Conservation (phyloP, 2,888 invertebrate species). For the Sialis lutaria region DNA sequence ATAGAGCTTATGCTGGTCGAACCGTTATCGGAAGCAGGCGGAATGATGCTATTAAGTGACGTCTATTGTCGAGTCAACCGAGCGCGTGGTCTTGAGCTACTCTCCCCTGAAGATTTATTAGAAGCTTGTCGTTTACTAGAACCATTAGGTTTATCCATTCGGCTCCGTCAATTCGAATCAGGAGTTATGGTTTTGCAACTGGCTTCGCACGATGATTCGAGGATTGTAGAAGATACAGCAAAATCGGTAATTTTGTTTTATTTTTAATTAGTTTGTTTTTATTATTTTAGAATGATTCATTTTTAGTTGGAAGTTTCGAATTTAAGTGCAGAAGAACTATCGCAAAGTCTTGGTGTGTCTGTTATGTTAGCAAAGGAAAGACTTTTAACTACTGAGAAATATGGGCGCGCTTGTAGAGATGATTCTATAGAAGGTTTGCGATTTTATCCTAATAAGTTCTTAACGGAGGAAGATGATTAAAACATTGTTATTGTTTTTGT, state of each 20-base stretch:
- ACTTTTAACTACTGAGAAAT: slow-evolving; percentile 68
- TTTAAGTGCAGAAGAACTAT: slow-evolving; percentile 73
- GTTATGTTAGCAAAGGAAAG: slow-evolving; percentile 81
- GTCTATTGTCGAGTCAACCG: slow-evolving; percentile 94
- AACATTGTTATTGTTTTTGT: too few relatives aligned
- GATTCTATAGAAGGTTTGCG: slow-evolving; percentile 88
- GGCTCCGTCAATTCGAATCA: slow-evolving; percentile 72
- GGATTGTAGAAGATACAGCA: slow-evolving; percentile 46
- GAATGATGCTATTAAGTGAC: slow-evolving; percentile 93
- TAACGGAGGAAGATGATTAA: slow-evolving; percentile 25
- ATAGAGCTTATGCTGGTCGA: slow-evolving; percentile 64
- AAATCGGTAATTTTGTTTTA: slow-evolving; percentile 30
- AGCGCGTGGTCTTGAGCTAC: slow-evolving; percentile 84
- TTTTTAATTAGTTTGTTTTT: not conserved
- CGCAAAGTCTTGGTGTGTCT: slow-evolving; percentile 67
- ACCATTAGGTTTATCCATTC: slow-evolving; percentile 48
- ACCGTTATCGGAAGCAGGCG: slow-evolving; percentile 76
- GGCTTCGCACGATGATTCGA: slow-evolving; percentile 52
- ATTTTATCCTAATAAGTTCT: slow-evolving; percentile 85
- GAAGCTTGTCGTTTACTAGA: slow-evolving; percentile 67
- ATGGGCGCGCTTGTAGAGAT: slow-evolving; percentile 80
- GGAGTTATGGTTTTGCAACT: slow-evolving; percentile 91
- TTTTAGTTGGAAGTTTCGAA: slow-evolving; percentile 48
- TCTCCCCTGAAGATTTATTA: slow-evolving; percentile 93
- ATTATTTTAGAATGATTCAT: not conserved